phyloP scores from a whole-genome alignment of 2,113 vertebrate species.

The Ageneiosus marmoratus region DNA sequence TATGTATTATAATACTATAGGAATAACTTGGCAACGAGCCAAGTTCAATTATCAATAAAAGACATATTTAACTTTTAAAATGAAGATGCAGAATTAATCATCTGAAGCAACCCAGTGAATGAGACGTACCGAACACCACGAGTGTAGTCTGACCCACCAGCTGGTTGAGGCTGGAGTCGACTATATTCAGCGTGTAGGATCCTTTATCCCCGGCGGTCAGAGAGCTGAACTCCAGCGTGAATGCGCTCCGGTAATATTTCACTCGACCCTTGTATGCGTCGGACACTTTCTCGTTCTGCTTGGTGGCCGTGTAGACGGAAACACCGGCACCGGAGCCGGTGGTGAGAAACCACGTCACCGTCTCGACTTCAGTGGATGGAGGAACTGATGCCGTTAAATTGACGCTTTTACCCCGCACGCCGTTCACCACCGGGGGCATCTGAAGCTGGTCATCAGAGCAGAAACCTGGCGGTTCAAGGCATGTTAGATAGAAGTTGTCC shows the following conservation, averaged over 20 bases:
- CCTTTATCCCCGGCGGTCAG: conserved; percentile 30
- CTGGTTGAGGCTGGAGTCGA: fast-evolving
- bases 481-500: background rate
- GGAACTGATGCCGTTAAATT: conserved; percentile 8
- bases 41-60: background rate
- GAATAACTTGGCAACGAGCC: background rate
- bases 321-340: fast-evolving
- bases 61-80: background rate
- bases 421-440: background rate
- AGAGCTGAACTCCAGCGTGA: conserved; percentile 2
- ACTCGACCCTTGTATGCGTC: background rate
- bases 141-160: background rate
- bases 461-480: conserved; percentile 19
- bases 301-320: fast-evolving
- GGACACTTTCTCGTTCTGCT: fast-evolving
- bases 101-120: background rate
- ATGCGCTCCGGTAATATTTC: background rate
- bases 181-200: background rate
- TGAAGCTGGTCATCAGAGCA: background rate
- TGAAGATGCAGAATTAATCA: background rate
- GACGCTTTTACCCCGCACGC: conserved; percentile 47
- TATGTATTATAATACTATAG: no score
- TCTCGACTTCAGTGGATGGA: fast-evolving
- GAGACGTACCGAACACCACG: conserved; percentile 46
- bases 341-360: conserved; percentile 18